Evolutionary conservation across 2,113 vertebrate genomes (phyloP), one percentile per base, ranked within the genome.

Genomic region (Paedocypris sp.): DNA sequence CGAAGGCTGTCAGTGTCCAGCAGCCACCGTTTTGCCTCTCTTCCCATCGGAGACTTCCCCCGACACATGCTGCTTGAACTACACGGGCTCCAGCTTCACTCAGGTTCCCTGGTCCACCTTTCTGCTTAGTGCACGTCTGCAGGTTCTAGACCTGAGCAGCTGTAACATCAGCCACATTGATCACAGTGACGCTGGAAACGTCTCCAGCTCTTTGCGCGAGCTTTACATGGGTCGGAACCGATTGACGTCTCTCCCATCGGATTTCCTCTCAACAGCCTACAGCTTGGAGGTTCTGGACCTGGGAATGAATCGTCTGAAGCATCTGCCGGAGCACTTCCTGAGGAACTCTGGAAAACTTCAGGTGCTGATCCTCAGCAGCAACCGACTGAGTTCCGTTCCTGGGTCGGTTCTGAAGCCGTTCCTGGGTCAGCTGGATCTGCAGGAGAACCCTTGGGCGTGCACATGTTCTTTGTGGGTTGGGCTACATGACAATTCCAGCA

Each of bases 391-490:
- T 1, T 69, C 73, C 45, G 77, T 93, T 6, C 85, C 88, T 0
- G 11, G 16, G 2, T 70, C 79, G 6, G 22, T 88, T 12, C 68
- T 93, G 33, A 83, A 79, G 45, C 74, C 82, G 0, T 73, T 71
- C 1, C 83, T 92, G 20, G 58, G 68, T 8, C 77, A 29, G 2
- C 78, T 93, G 43, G 79, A 85, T 18, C 78, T 92, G 41, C 77
- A 77, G 26, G 82, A 82, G 22, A 94, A 94, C 65, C 83, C 62
- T 15, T 89, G 88, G 89, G 83, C 85, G 28, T 93, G 91, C 67
- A 84, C 85, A 35, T 94, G 91, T 4, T 10, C 67, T 16, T 62
- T 91, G 2, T 29, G 88, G 22, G 79, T 82, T 25, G 58, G 36
- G 33, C 8, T 2, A 6, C 63, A 63, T 1, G 36, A 41, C 2